These are phyloP conservation scores for Heliocidaris tuberculata DNA, from an alignment of 35 echinoderm and acorn worm genomes.

Conservation along the genomic window DNA sequence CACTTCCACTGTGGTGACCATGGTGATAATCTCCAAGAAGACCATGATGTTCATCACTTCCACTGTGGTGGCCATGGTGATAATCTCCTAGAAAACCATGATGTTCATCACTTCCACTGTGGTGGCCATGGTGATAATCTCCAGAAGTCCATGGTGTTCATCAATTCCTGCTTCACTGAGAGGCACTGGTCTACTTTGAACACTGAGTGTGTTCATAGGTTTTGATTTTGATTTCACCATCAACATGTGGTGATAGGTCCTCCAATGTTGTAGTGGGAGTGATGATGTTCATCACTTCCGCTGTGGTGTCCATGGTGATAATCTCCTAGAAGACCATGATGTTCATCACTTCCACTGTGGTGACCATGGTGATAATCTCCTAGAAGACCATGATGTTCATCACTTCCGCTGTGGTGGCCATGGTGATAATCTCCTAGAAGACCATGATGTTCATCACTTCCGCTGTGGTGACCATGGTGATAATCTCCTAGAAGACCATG, in stretches of 20 bases:
- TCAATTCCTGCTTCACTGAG: too few relatives aligned
- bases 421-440: too few relatives aligned
- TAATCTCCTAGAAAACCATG: not conserved
- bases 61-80: slow-evolving; percentile 34
- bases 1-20: slow-evolving; percentile 7
- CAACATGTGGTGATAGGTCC: too few relatives aligned
- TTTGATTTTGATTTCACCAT: too few relatives aligned
- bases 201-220: too few relatives aligned
- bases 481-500: slow-evolving; percentile 3
- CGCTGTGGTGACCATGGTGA: slow-evolving; percentile 20
- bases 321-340: slow-evolving; percentile 7
- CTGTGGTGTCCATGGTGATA: not conserved
- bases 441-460: slow-evolving; percentile 5
- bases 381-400: slow-evolving; percentile 25
- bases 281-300: slow-evolving; percentile 21
- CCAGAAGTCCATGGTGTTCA: slow-evolving; percentile 24
- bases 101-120: slow-evolving; percentile 40
- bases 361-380: not conserved
- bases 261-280: too few relatives aligned
- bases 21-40: slow-evolving; percentile 13
- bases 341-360: slow-evolving; percentile 40
- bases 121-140: slow-evolving; percentile 24
- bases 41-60: slow-evolving; percentile 35
- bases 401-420: not conserved
- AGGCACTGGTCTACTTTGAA: too few relatives aligned